Percentiles rank a stretch among this genome's conserved stretches.
These are phyloP conservation scores for Epinotia nisella DNA, from an alignment of 2,888 invertebrate genomes.

Conservation along the genomic window DNA sequence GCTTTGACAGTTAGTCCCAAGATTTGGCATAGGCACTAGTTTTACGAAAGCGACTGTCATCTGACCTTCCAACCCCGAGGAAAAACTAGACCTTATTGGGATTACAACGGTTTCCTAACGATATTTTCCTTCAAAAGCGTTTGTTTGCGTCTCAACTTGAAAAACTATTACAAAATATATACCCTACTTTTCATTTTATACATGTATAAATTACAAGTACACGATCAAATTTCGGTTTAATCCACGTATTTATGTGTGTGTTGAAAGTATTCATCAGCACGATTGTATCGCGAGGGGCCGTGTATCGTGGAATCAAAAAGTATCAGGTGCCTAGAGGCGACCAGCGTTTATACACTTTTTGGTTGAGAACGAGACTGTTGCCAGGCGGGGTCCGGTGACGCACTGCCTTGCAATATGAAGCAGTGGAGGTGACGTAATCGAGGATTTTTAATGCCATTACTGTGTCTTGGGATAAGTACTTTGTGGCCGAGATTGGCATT, in stretches of 20 bases:
- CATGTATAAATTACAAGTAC: constrained; percentile 18
- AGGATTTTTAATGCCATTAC: constrained; percentile 14
- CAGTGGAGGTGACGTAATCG: constrained; percentile 57
- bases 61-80: too few relatives aligned
- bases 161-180: background rate
- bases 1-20: too few relatives aligned
- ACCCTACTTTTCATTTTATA: constrained; percentile 21
- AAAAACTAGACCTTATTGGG: too few relatives aligned
- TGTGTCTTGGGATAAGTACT: background rate
- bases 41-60: too few relatives aligned
- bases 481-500: background rate
- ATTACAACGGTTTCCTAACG: too few relatives aligned
- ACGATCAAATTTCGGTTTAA: constrained; percentile 43
- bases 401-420: constrained; percentile 54
- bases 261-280: constrained; percentile 78
- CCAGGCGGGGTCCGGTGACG: constrained; percentile 62
- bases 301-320: constrained; percentile 56
- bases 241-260: constrained; percentile 53
- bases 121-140: too few relatives aligned
- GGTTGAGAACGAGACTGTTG: constrained; percentile 61
- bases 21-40: too few relatives aligned
- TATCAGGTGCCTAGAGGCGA: background rate
- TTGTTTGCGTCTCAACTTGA: background rate
- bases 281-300: constrained; percentile 65
- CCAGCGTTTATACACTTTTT: constrained; percentile 1